These are phyloP conservation scores for Morus bassanus DNA, from an alignment of 2,797 vertebrate genomes.

Conservation along the genomic window DNA sequence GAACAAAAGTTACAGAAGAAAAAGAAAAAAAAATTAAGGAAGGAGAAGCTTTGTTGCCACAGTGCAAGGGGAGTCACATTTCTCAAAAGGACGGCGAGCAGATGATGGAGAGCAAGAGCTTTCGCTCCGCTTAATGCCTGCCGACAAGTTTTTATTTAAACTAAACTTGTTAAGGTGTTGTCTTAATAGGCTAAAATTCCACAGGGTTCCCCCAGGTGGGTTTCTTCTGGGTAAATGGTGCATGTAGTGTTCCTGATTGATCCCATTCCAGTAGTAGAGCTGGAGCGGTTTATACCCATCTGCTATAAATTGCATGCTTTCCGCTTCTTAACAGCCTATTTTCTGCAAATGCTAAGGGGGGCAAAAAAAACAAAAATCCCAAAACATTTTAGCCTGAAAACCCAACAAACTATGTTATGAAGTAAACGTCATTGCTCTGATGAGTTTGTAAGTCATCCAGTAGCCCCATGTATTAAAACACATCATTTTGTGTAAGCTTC, in stretches of 20 bases:
- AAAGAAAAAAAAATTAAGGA: background rate
- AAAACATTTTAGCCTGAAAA: constrained; percentile 33
- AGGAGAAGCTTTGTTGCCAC: background rate
- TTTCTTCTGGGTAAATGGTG: constrained; percentile 73
- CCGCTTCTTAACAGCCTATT: constrained; percentile 68
- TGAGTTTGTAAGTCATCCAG: background rate
- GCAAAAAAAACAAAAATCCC: background rate
- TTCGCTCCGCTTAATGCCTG: constrained; percentile 40
- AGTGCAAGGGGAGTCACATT: background rate
- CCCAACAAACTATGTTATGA: background rate
- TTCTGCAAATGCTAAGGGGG: constrained; percentile 44
- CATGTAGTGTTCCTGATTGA: constrained; percentile 63
- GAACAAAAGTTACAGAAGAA: constrained; percentile 32
- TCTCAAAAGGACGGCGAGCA: background rate
- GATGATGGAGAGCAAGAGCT: background rate
- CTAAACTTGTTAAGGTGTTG: constrained; percentile 71
- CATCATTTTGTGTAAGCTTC: background rate
- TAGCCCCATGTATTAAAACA: background rate
- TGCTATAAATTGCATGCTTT: constrained; percentile 68
- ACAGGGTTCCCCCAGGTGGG: constrained; percentile 64
- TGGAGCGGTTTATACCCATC: constrained; percentile 64
- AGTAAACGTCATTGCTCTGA: constrained; percentile 7
- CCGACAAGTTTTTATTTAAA: constrained; percentile 70
- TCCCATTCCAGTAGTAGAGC: constrained; percentile 58
- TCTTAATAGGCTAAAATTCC: constrained; percentile 66